phyloP scores from a whole-genome alignment of 2,888 invertebrate genomes.

The Brachylomia viminalis region DNA sequence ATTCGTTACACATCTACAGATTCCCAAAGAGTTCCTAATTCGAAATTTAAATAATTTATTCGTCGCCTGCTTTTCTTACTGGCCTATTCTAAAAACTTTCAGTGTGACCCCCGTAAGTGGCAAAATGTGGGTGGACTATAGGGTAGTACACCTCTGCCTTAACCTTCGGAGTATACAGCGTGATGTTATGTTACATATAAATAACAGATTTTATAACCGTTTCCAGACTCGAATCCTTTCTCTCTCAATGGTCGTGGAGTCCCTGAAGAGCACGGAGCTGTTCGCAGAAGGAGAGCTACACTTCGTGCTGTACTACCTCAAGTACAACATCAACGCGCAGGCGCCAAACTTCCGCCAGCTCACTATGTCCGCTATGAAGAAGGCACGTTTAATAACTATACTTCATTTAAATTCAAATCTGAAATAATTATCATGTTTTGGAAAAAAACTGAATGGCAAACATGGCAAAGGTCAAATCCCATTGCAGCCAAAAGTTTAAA shows the following conservation, averaged over 20 bases:
- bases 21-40: no score
- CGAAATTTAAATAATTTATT: no score
- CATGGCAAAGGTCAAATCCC: background rate
- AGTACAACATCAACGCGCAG: slow-evolving; percentile 93
- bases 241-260: slow-evolving; percentile 93
- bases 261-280: slow-evolving; percentile 93
- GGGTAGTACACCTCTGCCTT: background rate
- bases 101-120: no score
- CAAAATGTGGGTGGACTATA: background rate
- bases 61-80: no score
- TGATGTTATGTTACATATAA: background rate
- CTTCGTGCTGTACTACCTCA: slow-evolving; percentile 91
- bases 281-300: slow-evolving; percentile 91
- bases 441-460: background rate
- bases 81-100: no score
- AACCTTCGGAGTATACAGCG: background rate
- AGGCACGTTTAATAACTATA: slow-evolving; percentile 85
- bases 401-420: background rate
- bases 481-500: background rate
- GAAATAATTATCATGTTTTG: background rate
- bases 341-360: slow-evolving; percentile 93
- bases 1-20: no score
- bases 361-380: slow-evolving; percentile 92
- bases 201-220: background rate
- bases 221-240: slow-evolving; percentile 92